A percentile compares a stretch with the other conserved stretches of the same genome.
Evolutionary conservation across 2,797 vertebrate species (phyloP).

Genomic region (Argentina silus): DNA sequence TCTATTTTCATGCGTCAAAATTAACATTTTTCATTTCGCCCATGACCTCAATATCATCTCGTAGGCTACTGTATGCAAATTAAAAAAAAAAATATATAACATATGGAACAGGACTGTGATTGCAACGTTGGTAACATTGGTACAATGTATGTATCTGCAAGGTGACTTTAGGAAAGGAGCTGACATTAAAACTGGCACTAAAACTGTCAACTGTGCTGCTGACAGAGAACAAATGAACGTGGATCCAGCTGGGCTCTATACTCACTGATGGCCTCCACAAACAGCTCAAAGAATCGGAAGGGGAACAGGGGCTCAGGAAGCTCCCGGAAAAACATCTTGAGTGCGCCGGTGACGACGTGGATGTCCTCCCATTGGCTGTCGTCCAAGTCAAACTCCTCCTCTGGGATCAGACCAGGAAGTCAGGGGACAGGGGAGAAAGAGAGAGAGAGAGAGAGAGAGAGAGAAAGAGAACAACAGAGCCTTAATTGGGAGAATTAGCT

Average conservation of each 20-base stretch:
- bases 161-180: constrained; percentile 9
- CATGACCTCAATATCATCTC: not conserved
- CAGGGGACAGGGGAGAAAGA: constrained; percentile 20
- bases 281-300: constrained; percentile 89
- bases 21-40: not conserved
- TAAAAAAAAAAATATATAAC: not conserved
- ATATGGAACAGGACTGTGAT: not conserved
- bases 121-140: not conserved
- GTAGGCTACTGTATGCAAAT: not conserved
- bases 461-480: constrained; percentile 85
- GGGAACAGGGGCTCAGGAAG: constrained; percentile 96
- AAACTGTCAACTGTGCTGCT: not conserved
- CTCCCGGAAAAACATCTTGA: constrained; percentile 99
- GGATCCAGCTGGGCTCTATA: constrained; percentile 53
- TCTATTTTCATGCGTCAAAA: too few species aligned
- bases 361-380: constrained; percentile 98
- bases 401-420: constrained; percentile 88
- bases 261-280: constrained; percentile 95
- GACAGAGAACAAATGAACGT: not conserved
- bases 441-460: constrained; percentile 3
- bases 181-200: not conserved
- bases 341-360: constrained; percentile 96
- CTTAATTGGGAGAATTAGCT: constrained; percentile 95
- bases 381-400: constrained; percentile 96
- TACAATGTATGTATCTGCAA: constrained; percentile 11